Evolutionary conservation across 1,140 invertebrate genomes (phyloP), one percentile per base, ranked within the genome.

Genomic region (Triops cancriformis): DNA sequence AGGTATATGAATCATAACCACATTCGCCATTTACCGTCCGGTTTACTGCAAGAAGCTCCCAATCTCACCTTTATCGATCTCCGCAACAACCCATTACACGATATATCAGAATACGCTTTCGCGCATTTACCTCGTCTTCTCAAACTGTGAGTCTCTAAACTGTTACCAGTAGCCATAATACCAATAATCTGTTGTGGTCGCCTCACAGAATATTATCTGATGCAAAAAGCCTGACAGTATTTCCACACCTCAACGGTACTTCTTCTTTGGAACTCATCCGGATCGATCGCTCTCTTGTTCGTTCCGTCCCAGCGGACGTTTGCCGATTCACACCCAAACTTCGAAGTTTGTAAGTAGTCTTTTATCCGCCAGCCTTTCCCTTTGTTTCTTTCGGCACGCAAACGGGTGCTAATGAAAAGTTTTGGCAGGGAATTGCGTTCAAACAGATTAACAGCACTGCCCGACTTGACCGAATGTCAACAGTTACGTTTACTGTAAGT

Each of bases 401-500:
- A n/a, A 6, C 51, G 51, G 18, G 31, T 64, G 23, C 14, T 64
- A 64, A 64, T 18, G n/a, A 64, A 37, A 64, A 78, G 64, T 45
- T 81, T 75, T 81, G 82, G 43, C 87, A 96, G 94, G 82, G 93
- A 95, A 84, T 84, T 96, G 80, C 93, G 94, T 84, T 92, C 90
- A 42, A 97, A 96, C 85, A 86, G 87, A 80, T 85, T 96, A 79
- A 88, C 86, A 41, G 84, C 84, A 78, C 85, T 95, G 80, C 85
- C 85, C 14, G 76, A 82, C 64, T 79, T 86, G 26, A 78, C 78
- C 18, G 79, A 79, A 1, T 86, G 86, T 78, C 76, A 85, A 78
- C 89, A 94, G 82, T 89, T 97, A 75, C 88, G 92, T 82, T 89
- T 95, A 82, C 87, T 97, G 95, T 97, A 88, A 94, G 94, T 94